Evolutionary conservation across 2,888 invertebrate species (phyloP).

Genomic region (Acheta domesticus): DNA sequence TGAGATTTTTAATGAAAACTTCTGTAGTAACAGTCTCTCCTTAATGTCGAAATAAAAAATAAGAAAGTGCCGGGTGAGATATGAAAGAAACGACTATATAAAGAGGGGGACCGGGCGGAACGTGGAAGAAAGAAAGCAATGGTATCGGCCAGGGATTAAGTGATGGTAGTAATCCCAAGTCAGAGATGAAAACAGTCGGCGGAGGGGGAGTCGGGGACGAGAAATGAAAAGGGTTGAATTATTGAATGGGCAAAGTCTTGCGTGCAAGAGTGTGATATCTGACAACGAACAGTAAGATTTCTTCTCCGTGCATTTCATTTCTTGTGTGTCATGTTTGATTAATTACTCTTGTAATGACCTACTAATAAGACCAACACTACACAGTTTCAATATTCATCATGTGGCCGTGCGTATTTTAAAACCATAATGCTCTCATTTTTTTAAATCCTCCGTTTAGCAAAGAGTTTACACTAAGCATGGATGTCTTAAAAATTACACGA

Average conservation of each 20-base stretch:
- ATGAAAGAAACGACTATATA: constrained; percentile 42
- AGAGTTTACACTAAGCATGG: no score
- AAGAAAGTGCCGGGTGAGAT: constrained; percentile 44
- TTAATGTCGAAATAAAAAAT: constrained; percentile 46
- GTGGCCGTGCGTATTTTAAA: no score
- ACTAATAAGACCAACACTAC: no score
- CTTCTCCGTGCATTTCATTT: no score
- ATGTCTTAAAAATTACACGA: no score
- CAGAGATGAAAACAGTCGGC: constrained; percentile 25
- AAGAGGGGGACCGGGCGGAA: neutral
- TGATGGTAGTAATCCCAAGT: constrained; percentile 49
- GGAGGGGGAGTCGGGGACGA: neutral
- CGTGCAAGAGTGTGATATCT: constrained; percentile 10
- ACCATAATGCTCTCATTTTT: no score
- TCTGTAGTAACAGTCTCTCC: constrained; percentile 27
- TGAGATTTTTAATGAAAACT: constrained; percentile 27
- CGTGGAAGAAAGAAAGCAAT: constrained; percentile 21
- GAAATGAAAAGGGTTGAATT: constrained; percentile 18
- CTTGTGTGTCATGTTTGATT: no score
- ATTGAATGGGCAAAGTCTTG: neutral
- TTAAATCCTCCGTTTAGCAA: no score
- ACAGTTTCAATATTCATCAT: no score
- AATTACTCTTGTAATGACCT: no score
- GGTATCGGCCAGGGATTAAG: constrained; percentile 50
- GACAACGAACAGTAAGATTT: neutral